Percentiles rank a stretch among this genome's conserved stretches.
Evolutionary conservation across 2,797 vertebrate species (phyloP).

Genomic region (Poeciliopsis infans): DNA sequence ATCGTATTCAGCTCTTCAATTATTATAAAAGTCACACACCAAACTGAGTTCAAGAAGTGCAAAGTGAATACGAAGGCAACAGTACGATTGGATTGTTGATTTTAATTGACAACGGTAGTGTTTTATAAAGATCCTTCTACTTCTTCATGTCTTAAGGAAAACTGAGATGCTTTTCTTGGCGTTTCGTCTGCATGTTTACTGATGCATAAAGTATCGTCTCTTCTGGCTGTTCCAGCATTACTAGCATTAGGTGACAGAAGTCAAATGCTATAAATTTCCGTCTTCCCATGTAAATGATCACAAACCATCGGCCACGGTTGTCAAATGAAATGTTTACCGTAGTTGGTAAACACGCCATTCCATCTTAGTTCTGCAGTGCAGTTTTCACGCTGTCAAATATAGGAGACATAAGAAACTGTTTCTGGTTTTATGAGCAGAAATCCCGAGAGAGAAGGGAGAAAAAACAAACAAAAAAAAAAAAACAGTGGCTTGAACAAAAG

Average conservation of each 20-base stretch:
- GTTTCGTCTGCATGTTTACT: slow-evolving; percentile 23
- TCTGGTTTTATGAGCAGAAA: slow-evolving; percentile 40
- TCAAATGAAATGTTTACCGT: slow-evolving; percentile 64
- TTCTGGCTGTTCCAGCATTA: slow-evolving; percentile 39
- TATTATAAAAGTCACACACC: not conserved
- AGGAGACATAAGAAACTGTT: slow-evolving; percentile 31
- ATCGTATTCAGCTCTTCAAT: not conserved
- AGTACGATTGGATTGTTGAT: not conserved
- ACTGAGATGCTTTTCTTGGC: slow-evolving; percentile 16
- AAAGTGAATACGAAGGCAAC: not conserved
- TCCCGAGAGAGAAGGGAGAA: not conserved
- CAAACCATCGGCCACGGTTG: slow-evolving; percentile 57
- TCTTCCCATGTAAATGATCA: slow-evolving; percentile 62
- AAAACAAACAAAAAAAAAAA: too few species aligned
- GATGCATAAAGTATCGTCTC: slow-evolving; percentile 30
- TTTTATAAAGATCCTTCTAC: slow-evolving; percentile 9
- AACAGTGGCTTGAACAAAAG: slow-evolving; percentile 16
- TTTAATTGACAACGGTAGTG: slow-evolving; percentile 28
- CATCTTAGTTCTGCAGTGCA: slow-evolving; percentile 50
- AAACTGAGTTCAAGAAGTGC: not conserved
- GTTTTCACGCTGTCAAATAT: slow-evolving; percentile 52
- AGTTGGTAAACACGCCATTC: slow-evolving; percentile 65
- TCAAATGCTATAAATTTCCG: slow-evolving; percentile 58
- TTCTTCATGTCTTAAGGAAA: slow-evolving; percentile 16
- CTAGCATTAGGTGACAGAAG: slow-evolving; percentile 59